Percentiles rank a stretch among this genome's conserved stretches.
phyloP scores from a whole-genome alignment of 2,113 vertebrate genomes.

The Ceuthmochares aereus region DNA sequence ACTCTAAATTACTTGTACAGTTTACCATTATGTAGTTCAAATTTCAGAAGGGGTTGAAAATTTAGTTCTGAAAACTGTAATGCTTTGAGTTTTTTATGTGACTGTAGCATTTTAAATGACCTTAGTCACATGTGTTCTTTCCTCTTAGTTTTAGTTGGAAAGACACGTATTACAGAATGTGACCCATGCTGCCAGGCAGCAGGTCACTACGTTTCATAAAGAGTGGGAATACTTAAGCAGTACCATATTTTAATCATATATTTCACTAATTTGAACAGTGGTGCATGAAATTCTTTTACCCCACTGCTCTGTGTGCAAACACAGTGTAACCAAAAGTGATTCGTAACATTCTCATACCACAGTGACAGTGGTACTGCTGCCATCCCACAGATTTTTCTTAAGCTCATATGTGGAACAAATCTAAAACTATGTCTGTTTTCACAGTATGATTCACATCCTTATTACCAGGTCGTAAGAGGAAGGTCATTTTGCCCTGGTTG shows the following conservation, averaged over 20 bases:
- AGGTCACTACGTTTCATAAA: not conserved
- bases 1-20: not conserved
- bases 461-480: not conserved
- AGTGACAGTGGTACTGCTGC: not conserved
- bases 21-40: not conserved
- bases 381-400: not conserved
- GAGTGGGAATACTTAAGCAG: not conserved
- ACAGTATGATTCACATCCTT: not conserved
- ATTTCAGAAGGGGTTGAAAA: not conserved
- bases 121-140: not conserved
- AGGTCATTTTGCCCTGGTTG: not conserved
- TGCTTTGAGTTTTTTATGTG: not conserved
- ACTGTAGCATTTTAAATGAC: not conserved
- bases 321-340: not conserved
- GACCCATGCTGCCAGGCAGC: not conserved
- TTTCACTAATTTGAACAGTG: not conserved
- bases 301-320: not conserved
- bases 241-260: not conserved
- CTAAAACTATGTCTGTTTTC: not conserved
- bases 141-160: not conserved
- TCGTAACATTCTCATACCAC: not conserved
- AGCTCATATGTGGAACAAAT: not conserved
- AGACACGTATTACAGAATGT: not conserved
- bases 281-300: not conserved
- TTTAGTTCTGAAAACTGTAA: not conserved